These are phyloP conservation scores for Eulithis testata DNA, from an alignment of 2,888 invertebrate genomes.

Conservation along the genomic window DNA sequence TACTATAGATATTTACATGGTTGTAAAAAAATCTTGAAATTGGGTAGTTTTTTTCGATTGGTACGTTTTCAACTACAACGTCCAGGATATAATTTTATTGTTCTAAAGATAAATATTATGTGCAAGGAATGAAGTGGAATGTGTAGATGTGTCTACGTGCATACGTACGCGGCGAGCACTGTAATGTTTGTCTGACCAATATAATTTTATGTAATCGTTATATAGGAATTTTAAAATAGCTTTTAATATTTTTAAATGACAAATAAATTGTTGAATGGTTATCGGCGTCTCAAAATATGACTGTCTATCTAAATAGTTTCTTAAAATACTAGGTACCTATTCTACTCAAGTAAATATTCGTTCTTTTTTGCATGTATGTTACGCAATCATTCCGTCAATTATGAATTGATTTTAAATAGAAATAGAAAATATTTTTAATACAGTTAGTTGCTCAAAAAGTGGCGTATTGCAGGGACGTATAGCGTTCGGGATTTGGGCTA, in stretches of 20 bases:
- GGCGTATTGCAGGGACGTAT: too few relatives aligned
- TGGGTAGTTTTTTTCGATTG: not conserved
- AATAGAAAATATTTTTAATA: too few relatives aligned
- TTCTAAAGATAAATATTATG: not conserved
- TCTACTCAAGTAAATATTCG: not conserved
- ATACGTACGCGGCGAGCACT: constrained; percentile 6
- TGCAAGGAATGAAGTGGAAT: not conserved
- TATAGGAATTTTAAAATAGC: constrained; percentile 12
- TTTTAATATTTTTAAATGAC: constrained; percentile 23
- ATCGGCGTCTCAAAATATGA: not conserved
- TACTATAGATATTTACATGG: too few relatives aligned
- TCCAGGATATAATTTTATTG: not conserved
- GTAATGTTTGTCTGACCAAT: constrained; percentile 22
- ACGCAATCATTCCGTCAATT: too few relatives aligned
- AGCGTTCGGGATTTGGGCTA: too few relatives aligned
- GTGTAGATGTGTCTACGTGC: not conserved
- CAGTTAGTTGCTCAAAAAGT: too few relatives aligned
- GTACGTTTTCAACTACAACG: not conserved
- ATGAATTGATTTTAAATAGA: too few relatives aligned
- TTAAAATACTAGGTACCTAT: not conserved
- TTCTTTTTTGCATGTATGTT: too few relatives aligned
- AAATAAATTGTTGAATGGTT: constrained; percentile 14
- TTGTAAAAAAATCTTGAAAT: too few relatives aligned
- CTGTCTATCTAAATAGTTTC: not conserved
- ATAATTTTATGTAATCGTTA: constrained; percentile 24